phyloP scores from a whole-genome alignment of 2,888 invertebrate species.

The Coleophora flavipennella region DNA sequence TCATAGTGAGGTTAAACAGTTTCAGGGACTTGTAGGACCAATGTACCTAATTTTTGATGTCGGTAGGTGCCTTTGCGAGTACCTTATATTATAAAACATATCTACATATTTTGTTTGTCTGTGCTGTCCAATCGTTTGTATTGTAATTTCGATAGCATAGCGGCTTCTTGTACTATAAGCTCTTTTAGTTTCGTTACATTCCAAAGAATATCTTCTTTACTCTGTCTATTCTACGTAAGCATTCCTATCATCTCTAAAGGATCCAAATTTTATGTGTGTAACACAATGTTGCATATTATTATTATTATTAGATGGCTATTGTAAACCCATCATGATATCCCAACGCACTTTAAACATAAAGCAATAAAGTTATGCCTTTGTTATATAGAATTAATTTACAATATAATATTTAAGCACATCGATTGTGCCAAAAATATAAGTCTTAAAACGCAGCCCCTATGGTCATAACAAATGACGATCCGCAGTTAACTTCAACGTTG shows the following conservation, averaged over 20 bases:
- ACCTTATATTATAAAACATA: conserved; percentile 33
- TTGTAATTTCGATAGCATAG: conserved; percentile 2
- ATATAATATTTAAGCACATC: conserved; percentile 37
- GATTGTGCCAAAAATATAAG: conserved; percentile 51
- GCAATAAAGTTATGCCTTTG: conserved; percentile 58
- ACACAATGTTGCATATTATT: conserved; percentile 31
- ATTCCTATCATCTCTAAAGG: conserved; percentile 21
- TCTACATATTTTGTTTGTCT: conserved; percentile 24
- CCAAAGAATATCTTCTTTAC: conserved; percentile 61
- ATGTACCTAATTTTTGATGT: conserved; percentile 27
- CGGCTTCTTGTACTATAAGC: conserved; percentile 18
- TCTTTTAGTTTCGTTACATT: conserved; percentile 59
- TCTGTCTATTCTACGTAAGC: conserved; percentile 38
- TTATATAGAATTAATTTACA: conserved; percentile 38
- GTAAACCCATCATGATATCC: not conserved
- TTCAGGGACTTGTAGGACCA: conserved; percentile 57
- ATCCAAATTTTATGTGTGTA: conserved; percentile 41
- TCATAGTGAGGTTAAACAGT: conserved; percentile 34
- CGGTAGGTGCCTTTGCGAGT: conserved; percentile 51
- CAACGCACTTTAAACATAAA: conserved; percentile 32
- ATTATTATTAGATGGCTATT: not conserved
- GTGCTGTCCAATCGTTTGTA: conserved; percentile 9
- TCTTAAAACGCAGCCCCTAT: conserved; percentile 8
- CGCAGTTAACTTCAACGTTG: not conserved
- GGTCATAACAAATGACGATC: not conserved